Evolutionary conservation across 2,113 vertebrate species (phyloP).

Genomic region (Rhinolophus sinicus): DNA sequence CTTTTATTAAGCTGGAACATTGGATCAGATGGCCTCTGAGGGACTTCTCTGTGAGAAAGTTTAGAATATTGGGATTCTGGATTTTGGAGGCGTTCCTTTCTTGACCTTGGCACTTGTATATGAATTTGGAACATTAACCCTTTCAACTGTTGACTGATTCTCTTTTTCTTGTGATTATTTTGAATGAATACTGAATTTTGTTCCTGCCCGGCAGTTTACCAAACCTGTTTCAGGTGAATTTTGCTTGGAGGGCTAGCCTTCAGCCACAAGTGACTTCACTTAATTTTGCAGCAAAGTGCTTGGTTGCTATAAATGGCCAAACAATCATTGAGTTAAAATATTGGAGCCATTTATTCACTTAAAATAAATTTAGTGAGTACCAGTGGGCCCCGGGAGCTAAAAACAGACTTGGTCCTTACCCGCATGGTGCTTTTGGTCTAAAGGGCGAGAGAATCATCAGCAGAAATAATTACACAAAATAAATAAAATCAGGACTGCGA

Average conservation of each 20-base stretch:
- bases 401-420: not conserved
- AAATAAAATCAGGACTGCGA: not conserved
- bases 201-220: not conserved
- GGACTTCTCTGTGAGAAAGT: not conserved
- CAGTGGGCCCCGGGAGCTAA: not conserved
- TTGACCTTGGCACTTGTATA: not conserved
- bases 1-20: not conserved
- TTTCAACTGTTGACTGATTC: not conserved
- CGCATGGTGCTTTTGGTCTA: not conserved
- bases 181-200: not conserved
- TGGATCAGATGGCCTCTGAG: not conserved
- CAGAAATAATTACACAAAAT: not conserved
- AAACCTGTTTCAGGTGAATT: not conserved
- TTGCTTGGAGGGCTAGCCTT: not conserved
- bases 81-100: not conserved
- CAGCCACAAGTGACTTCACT: not conserved
- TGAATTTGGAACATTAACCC: not conserved
- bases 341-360: slow-evolving; percentile 24
- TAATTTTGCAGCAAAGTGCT: not conserved
- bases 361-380: not conserved
- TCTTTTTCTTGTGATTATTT: not conserved
- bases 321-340: not conserved
- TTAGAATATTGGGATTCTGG: not conserved
- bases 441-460: not conserved
- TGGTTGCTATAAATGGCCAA: not conserved